A percentile compares a stretch with the other conserved stretches of the same genome.
Evolutionary conservation across 2,888 invertebrate genomes (phyloP).

Genomic region (Eupithecia abbreviata): DNA sequence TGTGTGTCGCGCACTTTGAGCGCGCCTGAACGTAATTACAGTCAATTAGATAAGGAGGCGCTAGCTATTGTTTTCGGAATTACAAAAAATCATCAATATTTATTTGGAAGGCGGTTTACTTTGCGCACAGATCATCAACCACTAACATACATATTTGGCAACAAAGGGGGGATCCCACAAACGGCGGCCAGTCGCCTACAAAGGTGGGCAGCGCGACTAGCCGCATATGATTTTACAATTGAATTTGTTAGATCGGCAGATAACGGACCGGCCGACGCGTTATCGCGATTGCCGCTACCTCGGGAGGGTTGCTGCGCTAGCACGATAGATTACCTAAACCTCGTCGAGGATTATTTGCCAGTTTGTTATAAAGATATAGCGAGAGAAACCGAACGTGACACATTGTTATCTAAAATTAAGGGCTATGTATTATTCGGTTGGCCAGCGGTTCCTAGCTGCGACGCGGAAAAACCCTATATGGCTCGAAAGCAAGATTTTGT

Average conservation of each 20-base stretch:
- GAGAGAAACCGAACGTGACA: too few species aligned
- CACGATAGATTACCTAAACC: too few species aligned
- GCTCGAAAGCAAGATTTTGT: too few species aligned
- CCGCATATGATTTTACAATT: slow-evolving; percentile 4
- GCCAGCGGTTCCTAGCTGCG: too few species aligned
- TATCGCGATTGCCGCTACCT: background rate
- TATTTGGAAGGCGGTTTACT: slow-evolving; percentile 37
- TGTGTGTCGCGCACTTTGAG: background rate
- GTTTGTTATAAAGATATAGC: too few species aligned
- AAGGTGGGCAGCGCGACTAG: background rate
- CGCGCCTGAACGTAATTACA: slow-evolving; percentile 44
- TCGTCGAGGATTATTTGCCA: too few species aligned
- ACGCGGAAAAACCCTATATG: background rate
- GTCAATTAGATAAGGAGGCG: slow-evolving; percentile 47
- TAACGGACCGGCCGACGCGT: background rate
- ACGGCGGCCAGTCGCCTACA: background rate
- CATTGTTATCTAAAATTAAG: too few species aligned
- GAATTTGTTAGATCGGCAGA: slow-evolving; percentile 1
- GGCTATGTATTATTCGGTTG: too few species aligned
- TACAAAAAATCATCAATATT: slow-evolving; percentile 41
- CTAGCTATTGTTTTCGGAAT: slow-evolving; percentile 44
- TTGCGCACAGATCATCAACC: slow-evolving; percentile 26
- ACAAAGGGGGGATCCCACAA: background rate
- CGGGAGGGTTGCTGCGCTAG: background rate
- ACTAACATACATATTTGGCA: slow-evolving; percentile 13